phyloP scores from a whole-genome alignment of 2,888 invertebrate genomes.

The Charanyca ferruginea region DNA sequence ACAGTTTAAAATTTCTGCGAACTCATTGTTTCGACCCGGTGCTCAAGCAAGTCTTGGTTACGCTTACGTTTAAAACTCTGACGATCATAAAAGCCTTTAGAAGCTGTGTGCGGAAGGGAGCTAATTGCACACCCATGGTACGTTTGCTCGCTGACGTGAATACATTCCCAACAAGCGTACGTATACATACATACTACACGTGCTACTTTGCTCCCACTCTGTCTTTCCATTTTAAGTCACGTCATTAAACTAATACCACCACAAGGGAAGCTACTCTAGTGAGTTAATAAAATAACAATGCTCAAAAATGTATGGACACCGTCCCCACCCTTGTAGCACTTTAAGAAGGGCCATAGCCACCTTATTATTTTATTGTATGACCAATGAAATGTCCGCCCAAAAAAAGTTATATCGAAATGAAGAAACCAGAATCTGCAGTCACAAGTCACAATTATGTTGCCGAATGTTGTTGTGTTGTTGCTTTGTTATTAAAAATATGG shows the following conservation, averaged over 20 bases:
- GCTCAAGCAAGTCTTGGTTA: constrained; percentile 66
- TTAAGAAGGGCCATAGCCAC: too few species aligned
- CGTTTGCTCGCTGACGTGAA: constrained; percentile 81
- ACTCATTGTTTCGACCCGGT: constrained; percentile 56
- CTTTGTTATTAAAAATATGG: too few species aligned
- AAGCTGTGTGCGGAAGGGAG: constrained; percentile 76
- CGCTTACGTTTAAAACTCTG: constrained; percentile 72
- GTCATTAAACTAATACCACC: constrained; percentile 47
- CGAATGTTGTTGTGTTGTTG: too few species aligned
- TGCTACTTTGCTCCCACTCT: constrained; percentile 44
- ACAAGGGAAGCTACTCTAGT: constrained; percentile 24
- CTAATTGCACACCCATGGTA: constrained; percentile 83
- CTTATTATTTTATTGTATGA: too few species aligned
- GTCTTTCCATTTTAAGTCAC: constrained; percentile 51
- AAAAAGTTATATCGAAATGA: too few species aligned
- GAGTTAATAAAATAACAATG: constrained; percentile 30
- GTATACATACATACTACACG: constrained; percentile 46
- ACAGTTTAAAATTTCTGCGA: constrained; percentile 10
- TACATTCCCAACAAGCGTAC: constrained; percentile 73
- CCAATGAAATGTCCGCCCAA: too few species aligned
- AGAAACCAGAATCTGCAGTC: too few species aligned
- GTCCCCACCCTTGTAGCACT: too few species aligned
- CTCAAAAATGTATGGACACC: too few species aligned
- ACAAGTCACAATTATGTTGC: too few species aligned
- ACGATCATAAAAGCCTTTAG: constrained; percentile 74